phyloP scores from a whole-genome alignment of 2,113 vertebrate species.

The Epinephelus moara region DNA sequence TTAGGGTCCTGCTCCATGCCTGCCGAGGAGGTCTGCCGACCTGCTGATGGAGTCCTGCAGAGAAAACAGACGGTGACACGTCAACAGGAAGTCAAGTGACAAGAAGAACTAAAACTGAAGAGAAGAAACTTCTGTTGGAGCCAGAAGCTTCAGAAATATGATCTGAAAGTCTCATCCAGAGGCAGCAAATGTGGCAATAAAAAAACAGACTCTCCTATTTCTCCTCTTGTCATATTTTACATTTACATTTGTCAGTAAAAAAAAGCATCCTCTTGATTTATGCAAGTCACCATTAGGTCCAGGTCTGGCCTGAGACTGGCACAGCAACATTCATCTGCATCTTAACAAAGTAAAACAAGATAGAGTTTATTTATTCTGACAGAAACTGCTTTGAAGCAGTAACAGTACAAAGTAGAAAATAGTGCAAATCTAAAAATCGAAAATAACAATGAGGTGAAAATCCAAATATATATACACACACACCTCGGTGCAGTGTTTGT shows the following conservation, averaged over 20 bases:
- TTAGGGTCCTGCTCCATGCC: slow-evolving; percentile 27
- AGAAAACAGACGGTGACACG: neutral
- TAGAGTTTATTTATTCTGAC: neutral
- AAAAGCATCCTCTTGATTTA: neutral
- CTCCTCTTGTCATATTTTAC: neutral
- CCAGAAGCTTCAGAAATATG: neutral
- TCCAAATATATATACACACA: neutral
- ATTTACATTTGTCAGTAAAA: neutral
- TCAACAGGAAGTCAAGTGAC: no score
- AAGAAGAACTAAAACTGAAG: neutral
- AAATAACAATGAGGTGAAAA: neutral
- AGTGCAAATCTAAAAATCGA: neutral
- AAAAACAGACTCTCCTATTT: no score
- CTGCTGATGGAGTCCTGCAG: slow-evolving; percentile 23
- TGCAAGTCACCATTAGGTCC: neutral
- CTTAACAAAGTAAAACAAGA: neutral
- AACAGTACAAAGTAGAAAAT: no score
- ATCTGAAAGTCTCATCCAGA: neutral
- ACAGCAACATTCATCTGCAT: neutral
- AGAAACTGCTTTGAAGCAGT: neutral
- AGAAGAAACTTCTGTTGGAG: neutral
- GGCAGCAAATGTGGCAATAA: neutral
- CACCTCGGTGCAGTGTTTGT: no score
- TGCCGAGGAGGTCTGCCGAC: neutral
- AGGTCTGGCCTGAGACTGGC: no score